phyloP scores from a whole-genome alignment of 2,888 invertebrate species.

The Antheraea yamamai region DNA sequence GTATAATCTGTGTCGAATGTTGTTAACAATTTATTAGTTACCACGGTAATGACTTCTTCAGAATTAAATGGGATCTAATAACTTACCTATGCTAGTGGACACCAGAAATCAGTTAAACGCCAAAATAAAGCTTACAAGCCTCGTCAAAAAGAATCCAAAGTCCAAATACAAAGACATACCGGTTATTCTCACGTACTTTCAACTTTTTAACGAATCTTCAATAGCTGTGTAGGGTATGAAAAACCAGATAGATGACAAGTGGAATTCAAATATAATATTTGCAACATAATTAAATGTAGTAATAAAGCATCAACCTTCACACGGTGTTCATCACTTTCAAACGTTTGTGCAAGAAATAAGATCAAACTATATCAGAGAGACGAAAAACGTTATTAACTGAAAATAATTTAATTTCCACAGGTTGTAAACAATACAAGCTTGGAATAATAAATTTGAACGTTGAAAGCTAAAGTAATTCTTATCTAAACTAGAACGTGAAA shows the following conservation, averaged over 20 bases:
- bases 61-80: no score
- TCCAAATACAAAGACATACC: not conserved
- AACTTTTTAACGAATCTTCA: no score
- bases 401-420: conserved; percentile 14
- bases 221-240: no score
- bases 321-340: not conserved
- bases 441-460: conserved; percentile 31
- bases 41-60: not conserved
- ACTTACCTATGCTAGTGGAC: no score
- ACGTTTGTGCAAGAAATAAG: not conserved
- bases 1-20: not conserved
- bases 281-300: no score
- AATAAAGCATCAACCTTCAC: not conserved
- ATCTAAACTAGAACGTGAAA: conserved; percentile 17
- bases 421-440: conserved; percentile 26
- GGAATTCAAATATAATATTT: no score
- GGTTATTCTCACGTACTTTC: not conserved
- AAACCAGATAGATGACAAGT: no score
- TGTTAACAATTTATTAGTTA: not conserved
- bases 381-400: not conserved
- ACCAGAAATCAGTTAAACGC: no score
- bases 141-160: not conserved
- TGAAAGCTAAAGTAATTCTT: conserved; percentile 15
- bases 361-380: not conserved
- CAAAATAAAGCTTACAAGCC: no score